These are phyloP conservation scores for Gracilinanus agilis DNA, from an alignment of 2,113 vertebrate genomes.

Conservation along the genomic window DNA sequence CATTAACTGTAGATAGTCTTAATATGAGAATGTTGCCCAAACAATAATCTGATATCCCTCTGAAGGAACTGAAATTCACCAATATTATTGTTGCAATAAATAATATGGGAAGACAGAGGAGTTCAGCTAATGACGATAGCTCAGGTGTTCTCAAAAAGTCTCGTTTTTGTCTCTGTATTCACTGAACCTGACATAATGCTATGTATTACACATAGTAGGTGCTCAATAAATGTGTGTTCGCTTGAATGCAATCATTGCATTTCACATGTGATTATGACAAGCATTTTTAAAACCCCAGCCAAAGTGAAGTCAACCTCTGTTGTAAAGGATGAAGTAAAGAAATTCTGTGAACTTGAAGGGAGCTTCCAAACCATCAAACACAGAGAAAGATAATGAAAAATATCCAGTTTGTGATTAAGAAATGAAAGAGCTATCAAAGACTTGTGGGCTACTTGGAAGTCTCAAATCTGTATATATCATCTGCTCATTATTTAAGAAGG, in stretches of 20 bases:
- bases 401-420: background rate
- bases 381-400: background rate
- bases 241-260: background rate
- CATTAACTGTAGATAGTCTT: background rate
- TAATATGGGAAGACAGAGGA: background rate
- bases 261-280: background rate
- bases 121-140: background rate
- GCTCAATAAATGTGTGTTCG: background rate
- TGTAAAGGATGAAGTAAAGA: background rate
- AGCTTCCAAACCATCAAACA: background rate
- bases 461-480: background rate
- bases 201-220: background rate
- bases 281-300: background rate
- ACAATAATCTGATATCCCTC: background rate
- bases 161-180: background rate
- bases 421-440: background rate
- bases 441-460: background rate
- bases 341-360: background rate
- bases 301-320: background rate
- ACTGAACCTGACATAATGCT: background rate
- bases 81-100: background rate
- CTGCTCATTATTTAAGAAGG: background rate
- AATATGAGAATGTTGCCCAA: background rate
- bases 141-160: background rate
- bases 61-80: background rate